Evolutionary conservation across 1,140 invertebrate species (phyloP).

Genomic region (Heterodera carotae): DNA sequence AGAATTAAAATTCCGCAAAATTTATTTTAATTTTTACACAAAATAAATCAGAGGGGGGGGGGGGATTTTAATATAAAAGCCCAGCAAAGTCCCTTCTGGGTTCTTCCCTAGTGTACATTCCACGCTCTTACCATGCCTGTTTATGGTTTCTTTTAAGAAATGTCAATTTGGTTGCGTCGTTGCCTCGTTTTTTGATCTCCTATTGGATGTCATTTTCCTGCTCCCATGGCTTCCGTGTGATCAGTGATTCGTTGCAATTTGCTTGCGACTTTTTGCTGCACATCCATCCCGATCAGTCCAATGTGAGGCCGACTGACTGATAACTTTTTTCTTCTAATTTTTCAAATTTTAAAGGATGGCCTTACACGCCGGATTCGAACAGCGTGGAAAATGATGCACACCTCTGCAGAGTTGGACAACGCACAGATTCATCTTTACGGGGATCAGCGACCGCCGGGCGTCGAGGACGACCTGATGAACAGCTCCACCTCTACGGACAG

Average conservation of each 20-base stretch:
- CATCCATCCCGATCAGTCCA: slow-evolving; percentile 26
- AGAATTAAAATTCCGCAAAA: too few species aligned
- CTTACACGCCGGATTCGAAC: slow-evolving; percentile 82
- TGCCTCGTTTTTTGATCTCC: slow-evolving; percentile 87
- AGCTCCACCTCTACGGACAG: slow-evolving; percentile 30
- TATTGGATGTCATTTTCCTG: slow-evolving; percentile 98
- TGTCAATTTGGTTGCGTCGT: slow-evolving; percentile 79
- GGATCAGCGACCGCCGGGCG: slow-evolving; percentile 39
- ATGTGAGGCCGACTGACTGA: slow-evolving; percentile 63
- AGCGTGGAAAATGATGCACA: slow-evolving; percentile 86
- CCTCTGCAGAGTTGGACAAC: slow-evolving; percentile 78
- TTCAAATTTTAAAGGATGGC: slow-evolving; percentile 74
- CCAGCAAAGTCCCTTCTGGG: too few species aligned
- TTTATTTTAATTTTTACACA: too few species aligned
- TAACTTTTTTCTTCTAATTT: neutral
- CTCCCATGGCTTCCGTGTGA: slow-evolving; percentile 87
- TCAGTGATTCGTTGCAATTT: slow-evolving; percentile 81
- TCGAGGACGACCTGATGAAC: slow-evolving; percentile 29
- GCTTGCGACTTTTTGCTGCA: slow-evolving; percentile 75
- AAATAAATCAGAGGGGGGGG: too few species aligned
- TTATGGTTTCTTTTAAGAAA: slow-evolving; percentile 70
- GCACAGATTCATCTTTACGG: slow-evolving; percentile 59
- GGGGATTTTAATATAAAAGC: too few species aligned
- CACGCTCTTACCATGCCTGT: neutral
- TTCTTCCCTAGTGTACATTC: too few species aligned